These are phyloP conservation scores for Manis pentadactyla DNA, from an alignment of 2,797 vertebrate genomes.

Conservation along the genomic window DNA sequence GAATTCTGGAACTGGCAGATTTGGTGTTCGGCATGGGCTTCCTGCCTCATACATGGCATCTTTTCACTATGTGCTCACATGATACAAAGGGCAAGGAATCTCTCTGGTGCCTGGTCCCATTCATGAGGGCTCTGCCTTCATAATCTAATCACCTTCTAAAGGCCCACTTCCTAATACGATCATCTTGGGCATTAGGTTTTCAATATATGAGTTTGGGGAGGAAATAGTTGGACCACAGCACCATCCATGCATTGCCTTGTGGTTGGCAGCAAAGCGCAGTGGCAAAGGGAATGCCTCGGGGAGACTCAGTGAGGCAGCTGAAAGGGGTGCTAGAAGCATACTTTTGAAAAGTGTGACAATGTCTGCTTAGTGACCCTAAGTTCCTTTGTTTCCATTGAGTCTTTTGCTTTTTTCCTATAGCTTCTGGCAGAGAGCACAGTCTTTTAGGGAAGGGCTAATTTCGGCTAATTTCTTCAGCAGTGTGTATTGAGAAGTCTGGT, in stretches of 20 bases:
- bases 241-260: background rate
- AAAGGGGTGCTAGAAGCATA: background rate
- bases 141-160: background rate
- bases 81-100: background rate
- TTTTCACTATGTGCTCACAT: background rate
- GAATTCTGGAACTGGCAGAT: background rate
- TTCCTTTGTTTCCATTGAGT: background rate
- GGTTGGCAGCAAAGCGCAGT: background rate
- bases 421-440: background rate
- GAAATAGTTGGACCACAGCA: background rate
- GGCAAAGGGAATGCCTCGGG: background rate
- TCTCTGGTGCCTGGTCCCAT: background rate
- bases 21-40: background rate
- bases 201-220: background rate
- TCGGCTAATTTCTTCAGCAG: background rate
- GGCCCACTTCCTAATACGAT: background rate
- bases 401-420: background rate
- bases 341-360: background rate
- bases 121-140: background rate
- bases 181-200: background rate
- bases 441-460: background rate
- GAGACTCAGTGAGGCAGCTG: background rate
- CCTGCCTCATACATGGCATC: background rate
- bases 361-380: background rate
- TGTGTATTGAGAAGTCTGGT: background rate